A percentile compares a stretch with the other conserved stretches of the same genome.
These are phyloP conservation scores for Drosophila leontia DNA, from an alignment of 1,140 invertebrate species.

Conservation along the genomic window DNA sequence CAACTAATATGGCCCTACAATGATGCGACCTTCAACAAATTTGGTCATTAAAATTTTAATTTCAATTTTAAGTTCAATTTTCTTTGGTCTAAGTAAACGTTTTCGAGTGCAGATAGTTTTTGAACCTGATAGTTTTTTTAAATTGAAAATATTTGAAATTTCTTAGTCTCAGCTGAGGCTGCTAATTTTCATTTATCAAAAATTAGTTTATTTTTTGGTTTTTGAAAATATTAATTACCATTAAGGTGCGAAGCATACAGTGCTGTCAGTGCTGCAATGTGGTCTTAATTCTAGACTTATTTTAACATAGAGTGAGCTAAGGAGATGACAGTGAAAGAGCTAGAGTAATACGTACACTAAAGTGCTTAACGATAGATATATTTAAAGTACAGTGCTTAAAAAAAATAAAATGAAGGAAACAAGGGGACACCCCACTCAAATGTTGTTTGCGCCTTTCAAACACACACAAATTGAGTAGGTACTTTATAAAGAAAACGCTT, in stretches of 20 bases:
- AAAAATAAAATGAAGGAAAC: conserved; percentile 56
- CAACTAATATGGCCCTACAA: too few species aligned
- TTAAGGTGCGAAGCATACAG: conserved; percentile 33
- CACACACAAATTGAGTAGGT: conserved; percentile 49
- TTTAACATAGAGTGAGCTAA: conserved; percentile 34
- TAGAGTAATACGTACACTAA: conserved; percentile 57
- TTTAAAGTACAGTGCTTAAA: conserved; percentile 72
- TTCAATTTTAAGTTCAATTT: too few species aligned
- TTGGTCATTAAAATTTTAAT: too few species aligned
- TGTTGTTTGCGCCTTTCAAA: conserved; percentile 45
- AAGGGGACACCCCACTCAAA: conserved; percentile 40
- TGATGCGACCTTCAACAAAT: too few species aligned
- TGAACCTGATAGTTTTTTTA: too few species aligned
- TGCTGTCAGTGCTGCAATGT: conserved; percentile 38
- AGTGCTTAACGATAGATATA: conserved; percentile 73
- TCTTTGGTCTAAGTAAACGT: too few species aligned
- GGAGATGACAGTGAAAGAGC: conserved; percentile 7
- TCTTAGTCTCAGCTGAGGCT: too few species aligned
- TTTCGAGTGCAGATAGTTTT: too few species aligned
- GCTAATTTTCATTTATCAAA: too few species aligned
- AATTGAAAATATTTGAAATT: too few species aligned
- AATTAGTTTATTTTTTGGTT: not conserved
- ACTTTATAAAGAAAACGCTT: conserved; percentile 57
- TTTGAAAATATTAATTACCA: not conserved
- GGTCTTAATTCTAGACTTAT: conserved; percentile 70